These are phyloP conservation scores for Theristus sp. DNA, from an alignment of 2,888 invertebrate genomes.

Conservation along the genomic window DNA sequence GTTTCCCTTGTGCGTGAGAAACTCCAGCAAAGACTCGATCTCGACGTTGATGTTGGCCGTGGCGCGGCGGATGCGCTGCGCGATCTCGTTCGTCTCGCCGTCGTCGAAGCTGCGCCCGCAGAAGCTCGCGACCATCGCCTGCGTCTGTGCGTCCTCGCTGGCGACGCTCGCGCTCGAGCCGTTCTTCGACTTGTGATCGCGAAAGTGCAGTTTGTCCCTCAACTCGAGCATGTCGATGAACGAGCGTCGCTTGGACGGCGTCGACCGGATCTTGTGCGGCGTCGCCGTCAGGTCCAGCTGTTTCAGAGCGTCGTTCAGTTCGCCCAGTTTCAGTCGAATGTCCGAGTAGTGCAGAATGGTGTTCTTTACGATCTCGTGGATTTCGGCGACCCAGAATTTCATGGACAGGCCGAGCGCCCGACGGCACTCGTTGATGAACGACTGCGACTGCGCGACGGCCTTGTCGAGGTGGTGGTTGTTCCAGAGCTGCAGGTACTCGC, in stretches of 20 bases:
- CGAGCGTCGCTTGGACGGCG: constrained; percentile 23
- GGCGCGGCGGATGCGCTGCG: constrained; percentile 26
- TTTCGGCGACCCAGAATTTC: constrained; percentile 30
- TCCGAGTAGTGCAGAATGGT: constrained; percentile 28
- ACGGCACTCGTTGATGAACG: constrained; percentile 28
- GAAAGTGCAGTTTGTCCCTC: constrained; percentile 5
- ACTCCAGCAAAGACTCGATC: constrained; percentile 27
- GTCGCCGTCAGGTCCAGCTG: constrained; percentile 28
- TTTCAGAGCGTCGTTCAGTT: constrained; percentile 27
- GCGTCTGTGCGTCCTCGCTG: constrained; percentile 23
- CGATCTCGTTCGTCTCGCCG: constrained; percentile 28
- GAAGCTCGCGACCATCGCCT: constrained; percentile 29
- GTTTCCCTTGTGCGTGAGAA: constrained; percentile 28
- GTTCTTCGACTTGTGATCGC: constrained; percentile 9
- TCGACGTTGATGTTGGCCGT: constrained; percentile 28
- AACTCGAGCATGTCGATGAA: constrained; percentile 28
- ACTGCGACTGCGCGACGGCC: constrained; percentile 26
- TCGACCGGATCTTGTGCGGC: constrained; percentile 28
- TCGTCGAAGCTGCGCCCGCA: constrained; percentile 29
- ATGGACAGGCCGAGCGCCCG: constrained; percentile 27
- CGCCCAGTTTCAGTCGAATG: constrained; percentile 24
- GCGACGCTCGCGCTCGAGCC: constrained; percentile 26
- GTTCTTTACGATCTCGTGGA: constrained; percentile 29
- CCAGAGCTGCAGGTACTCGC: constrained; percentile 28
- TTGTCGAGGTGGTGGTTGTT: constrained; percentile 27